phyloP scores from a whole-genome alignment of 2,888 invertebrate genomes.

The Orthonevra nobilis region DNA sequence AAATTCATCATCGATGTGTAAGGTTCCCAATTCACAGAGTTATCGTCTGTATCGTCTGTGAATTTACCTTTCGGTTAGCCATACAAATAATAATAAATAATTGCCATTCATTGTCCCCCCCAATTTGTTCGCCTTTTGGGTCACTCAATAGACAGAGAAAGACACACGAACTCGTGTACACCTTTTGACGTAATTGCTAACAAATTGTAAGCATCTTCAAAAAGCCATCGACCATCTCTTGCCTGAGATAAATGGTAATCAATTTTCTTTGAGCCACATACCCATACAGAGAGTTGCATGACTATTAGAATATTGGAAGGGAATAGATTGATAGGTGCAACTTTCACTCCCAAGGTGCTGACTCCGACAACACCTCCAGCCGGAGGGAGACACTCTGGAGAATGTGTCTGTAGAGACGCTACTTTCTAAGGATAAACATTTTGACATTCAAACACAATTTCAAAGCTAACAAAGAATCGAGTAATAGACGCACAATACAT shows the following conservation, averaged over 20 bases:
- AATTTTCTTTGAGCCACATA: slow-evolving; percentile 57
- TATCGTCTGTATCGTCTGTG: slow-evolving; percentile 58
- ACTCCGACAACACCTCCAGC: too few relatives aligned
- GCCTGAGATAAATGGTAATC: slow-evolving; percentile 60
- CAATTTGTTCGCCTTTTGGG: slow-evolving; percentile 4
- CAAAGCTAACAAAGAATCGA: slow-evolving; percentile 46
- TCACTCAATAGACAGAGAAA: slow-evolving; percentile 1
- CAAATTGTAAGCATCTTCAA: slow-evolving; percentile 65
- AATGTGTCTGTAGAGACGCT: background rate
- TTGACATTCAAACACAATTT: slow-evolving; percentile 44
- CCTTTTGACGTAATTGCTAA: slow-evolving; percentile 58
- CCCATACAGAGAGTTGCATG: slow-evolving; percentile 17
- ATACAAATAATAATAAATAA: slow-evolving; percentile 67
- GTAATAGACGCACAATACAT: slow-evolving; percentile 35
- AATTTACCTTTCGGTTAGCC: slow-evolving; percentile 62
- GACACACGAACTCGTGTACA: slow-evolving; percentile 39
- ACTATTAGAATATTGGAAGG: slow-evolving; percentile 36
- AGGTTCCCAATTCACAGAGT: slow-evolving; percentile 14
- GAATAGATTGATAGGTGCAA: slow-evolving; percentile 35
- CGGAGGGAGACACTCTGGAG: background rate
- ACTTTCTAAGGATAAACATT: slow-evolving; percentile 44
- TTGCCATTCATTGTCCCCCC: slow-evolving; percentile 48
- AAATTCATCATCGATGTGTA: slow-evolving; percentile 58
- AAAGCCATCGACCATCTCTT: slow-evolving; percentile 57
- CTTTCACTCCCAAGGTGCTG: slow-evolving; percentile 48